A percentile compares a stretch with the other conserved stretches of the same genome.
Conservation (phyloP, 1,140 invertebrate genomes). For the Phortica variegata region DNA sequence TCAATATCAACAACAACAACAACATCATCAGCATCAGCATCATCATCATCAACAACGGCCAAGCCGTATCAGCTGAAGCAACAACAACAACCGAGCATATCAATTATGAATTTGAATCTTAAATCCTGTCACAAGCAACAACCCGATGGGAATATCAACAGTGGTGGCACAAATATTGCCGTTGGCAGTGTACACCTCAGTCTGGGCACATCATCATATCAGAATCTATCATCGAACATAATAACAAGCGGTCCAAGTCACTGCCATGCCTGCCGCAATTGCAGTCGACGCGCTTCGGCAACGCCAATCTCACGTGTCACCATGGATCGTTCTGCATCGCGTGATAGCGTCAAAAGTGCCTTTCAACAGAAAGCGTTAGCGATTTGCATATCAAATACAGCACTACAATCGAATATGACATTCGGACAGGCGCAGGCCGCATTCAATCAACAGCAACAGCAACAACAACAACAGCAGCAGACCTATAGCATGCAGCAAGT, state of each 20-base stretch:
- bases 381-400: constrained; percentile 38
- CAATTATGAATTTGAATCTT: constrained; percentile 47
- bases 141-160: constrained; percentile 9
- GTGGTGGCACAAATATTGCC: constrained; percentile 49
- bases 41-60: no score
- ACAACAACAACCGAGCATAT: constrained; percentile 51
- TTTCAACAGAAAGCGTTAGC: constrained; percentile 59
- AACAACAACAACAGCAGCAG: constrained; percentile 27
- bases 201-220: constrained; percentile 55
- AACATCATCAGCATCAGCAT: constrained; percentile 39
- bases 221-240: constrained; percentile 63
- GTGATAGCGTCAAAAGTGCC: constrained; percentile 69
- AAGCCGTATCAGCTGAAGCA: no score
- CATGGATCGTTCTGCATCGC: constrained; percentile 72
- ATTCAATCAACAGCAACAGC: constrained; percentile 18
- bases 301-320: constrained; percentile 70
- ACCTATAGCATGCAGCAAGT: constrained; percentile 43
- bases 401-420: constrained; percentile 37
- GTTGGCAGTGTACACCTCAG: constrained; percentile 58
- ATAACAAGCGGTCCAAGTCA: constrained; percentile 59
- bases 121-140: constrained; percentile 20
- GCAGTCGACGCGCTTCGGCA: constrained; percentile 72
- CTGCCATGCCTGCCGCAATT: constrained; percentile 64
- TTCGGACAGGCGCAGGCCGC: no score
- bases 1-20: constrained; percentile 17